phyloP scores from a whole-genome alignment of 2,113 vertebrate genomes.

The Tricholaema leucomelas region DNA sequence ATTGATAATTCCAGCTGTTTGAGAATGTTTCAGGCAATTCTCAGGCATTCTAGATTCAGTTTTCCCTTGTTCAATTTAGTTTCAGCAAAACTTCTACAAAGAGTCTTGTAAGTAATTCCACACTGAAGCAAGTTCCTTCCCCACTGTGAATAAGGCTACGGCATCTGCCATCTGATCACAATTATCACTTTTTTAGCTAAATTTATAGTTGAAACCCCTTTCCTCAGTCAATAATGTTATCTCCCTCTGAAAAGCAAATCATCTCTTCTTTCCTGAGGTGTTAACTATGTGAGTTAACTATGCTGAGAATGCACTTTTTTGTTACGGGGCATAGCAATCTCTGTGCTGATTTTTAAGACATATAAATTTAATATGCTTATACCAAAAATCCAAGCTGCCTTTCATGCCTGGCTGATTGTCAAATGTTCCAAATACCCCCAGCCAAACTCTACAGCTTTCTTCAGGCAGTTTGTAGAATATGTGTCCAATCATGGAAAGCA shows the following conservation, averaged over 20 bases:
- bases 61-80: not conserved
- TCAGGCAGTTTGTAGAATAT: not conserved
- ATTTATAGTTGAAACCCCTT: not conserved
- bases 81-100: not conserved
- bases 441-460: not conserved
- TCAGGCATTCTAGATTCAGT: not conserved
- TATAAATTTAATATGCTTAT: not conserved
- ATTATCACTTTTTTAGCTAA: not conserved
- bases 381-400: not conserved
- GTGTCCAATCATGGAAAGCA: not conserved
- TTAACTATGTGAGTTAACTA: no score
- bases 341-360: not conserved
- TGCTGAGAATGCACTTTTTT: not conserved
- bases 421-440: not conserved
- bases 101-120: not conserved
- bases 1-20: not conserved
- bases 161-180: not conserved
- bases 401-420: not conserved
- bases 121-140: not conserved
- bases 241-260: not conserved
- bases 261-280: not conserved
- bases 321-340: not conserved
- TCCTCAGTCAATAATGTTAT: not conserved
- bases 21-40: not conserved
- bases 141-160: not conserved